Conservation (phyloP, 2,888 invertebrate species). For the Aspidiotus rigidus region DNA sequence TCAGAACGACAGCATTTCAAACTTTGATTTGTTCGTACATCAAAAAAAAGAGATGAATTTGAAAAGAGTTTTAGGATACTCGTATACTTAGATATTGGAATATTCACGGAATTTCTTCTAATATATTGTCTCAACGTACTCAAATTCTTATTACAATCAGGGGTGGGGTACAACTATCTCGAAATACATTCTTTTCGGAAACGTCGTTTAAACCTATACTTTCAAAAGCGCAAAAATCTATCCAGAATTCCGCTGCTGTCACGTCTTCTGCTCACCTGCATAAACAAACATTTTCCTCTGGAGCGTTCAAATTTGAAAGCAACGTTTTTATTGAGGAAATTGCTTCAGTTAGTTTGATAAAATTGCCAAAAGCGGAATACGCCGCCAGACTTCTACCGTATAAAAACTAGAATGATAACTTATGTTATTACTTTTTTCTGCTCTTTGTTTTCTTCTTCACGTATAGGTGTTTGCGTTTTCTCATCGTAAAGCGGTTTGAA, state of each 20-base stretch:
- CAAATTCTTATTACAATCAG: too few relatives aligned
- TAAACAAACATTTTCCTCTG: too few relatives aligned
- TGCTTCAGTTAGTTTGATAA: constrained; percentile 25
- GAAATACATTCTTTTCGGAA: too few relatives aligned
- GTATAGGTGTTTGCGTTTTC: constrained; percentile 9
- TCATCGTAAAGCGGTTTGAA: background rate
- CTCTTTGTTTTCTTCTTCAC: background rate
- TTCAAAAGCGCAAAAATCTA: background rate
- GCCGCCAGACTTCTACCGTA: constrained; percentile 20
- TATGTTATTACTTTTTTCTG: constrained; percentile 25
- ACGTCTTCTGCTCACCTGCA: too few relatives aligned
- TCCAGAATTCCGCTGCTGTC: background rate
- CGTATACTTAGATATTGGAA: too few relatives aligned
- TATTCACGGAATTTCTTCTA: too few relatives aligned
- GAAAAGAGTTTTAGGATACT: too few relatives aligned
- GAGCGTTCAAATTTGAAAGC: background rate
- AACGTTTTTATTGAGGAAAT: constrained; percentile 15
- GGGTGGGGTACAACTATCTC: too few relatives aligned
- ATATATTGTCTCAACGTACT: too few relatives aligned
- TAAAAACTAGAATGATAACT: constrained; percentile 29
- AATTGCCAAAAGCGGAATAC: constrained; percentile 21
- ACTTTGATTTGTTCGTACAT: too few relatives aligned
- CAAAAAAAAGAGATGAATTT: too few relatives aligned
- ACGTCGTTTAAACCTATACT: background rate
- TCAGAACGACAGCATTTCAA: too few relatives aligned